A percentile compares a stretch with the other conserved stretches of the same genome.
These are phyloP conservation scores for Galleria mellonella DNA, from an alignment of 1,140 invertebrate genomes.

Conservation along the genomic window DNA sequence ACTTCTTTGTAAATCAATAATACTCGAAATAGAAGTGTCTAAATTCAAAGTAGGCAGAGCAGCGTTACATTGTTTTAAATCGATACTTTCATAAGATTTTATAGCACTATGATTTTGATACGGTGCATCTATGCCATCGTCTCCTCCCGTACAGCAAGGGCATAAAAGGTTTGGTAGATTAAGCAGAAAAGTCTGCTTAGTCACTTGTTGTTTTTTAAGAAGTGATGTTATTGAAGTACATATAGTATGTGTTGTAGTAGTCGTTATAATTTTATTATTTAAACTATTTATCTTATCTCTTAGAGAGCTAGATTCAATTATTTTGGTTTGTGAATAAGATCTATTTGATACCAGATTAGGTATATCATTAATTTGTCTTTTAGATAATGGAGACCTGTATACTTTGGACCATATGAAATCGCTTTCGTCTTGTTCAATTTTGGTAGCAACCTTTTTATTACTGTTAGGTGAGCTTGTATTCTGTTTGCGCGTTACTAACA, in stretches of 20 bases:
- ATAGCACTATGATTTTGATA: constrained; percentile 13
- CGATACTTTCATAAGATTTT: constrained; percentile 37
- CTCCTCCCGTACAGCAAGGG: constrained; percentile 44
- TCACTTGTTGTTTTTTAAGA: constrained; percentile 1
- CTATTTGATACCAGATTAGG: too few relatives aligned
- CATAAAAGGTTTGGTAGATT: constrained; percentile 32
- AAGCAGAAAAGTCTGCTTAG: constrained; percentile 15
- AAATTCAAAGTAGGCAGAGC: constrained; percentile 18
- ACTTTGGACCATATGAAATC: constrained; percentile 41
- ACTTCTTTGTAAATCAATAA: constrained; percentile 21
- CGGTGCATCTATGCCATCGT: constrained; percentile 20
- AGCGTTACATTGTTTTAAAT: constrained; percentile 18
- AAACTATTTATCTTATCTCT: too few relatives aligned
- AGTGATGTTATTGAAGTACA: constrained; percentile 11
- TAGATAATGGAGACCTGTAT: constrained; percentile 30
- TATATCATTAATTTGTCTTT: constrained; percentile 7
- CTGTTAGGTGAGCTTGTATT: background rate
- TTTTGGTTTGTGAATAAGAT: background rate
- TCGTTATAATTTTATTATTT: too few relatives aligned
- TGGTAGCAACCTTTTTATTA: background rate
- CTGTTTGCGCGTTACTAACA: constrained; percentile 3
- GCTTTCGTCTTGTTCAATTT: constrained; percentile 7
- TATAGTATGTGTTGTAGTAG: constrained; percentile 3
- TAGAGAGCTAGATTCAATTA: too few relatives aligned
- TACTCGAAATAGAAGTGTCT: constrained; percentile 39